Evolutionary conservation across 2,797 vertebrate genomes (phyloP).

Genomic region (Myotis planiceps): DNA sequence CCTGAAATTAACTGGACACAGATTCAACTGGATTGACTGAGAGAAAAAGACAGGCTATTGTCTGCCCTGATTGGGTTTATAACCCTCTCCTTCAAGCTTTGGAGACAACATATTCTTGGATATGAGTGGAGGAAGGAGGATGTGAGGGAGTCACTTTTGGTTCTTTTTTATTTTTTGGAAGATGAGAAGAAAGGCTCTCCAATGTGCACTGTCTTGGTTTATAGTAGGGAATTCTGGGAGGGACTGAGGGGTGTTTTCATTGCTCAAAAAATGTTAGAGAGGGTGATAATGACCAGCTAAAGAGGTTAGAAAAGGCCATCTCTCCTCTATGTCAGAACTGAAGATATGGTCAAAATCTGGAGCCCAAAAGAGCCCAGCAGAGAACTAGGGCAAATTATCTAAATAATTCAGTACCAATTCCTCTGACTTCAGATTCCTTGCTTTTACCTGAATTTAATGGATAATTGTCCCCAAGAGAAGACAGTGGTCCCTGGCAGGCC

Average conservation of each 20-base stretch:
- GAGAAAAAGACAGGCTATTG: background rate
- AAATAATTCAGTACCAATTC: background rate
- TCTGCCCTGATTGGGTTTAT: background rate
- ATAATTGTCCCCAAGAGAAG: background rate
- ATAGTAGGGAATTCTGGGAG: background rate
- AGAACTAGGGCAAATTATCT: background rate
- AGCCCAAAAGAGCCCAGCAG: background rate
- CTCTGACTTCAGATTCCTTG: background rate
- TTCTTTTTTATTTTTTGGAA: slow-evolving; percentile 31
- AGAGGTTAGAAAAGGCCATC: background rate
- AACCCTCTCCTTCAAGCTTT: background rate
- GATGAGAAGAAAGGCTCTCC: background rate
- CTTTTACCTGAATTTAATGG: slow-evolving; percentile 43
- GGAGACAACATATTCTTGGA: background rate
- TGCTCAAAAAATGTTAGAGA: background rate
- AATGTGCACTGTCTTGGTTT: background rate
- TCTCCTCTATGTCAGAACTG: background rate
- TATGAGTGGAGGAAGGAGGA: background rate
- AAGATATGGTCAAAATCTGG: background rate
- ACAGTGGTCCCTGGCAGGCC: background rate
- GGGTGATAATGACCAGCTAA: background rate
- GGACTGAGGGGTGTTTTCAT: background rate
- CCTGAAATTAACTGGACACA: background rate
- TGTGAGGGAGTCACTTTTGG: background rate
- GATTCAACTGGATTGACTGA: background rate